Percentiles rank a stretch among this genome's conserved stretches.
Conservation (phyloP, 2,113 vertebrate species). For the Tachycineta bicolor region DNA sequence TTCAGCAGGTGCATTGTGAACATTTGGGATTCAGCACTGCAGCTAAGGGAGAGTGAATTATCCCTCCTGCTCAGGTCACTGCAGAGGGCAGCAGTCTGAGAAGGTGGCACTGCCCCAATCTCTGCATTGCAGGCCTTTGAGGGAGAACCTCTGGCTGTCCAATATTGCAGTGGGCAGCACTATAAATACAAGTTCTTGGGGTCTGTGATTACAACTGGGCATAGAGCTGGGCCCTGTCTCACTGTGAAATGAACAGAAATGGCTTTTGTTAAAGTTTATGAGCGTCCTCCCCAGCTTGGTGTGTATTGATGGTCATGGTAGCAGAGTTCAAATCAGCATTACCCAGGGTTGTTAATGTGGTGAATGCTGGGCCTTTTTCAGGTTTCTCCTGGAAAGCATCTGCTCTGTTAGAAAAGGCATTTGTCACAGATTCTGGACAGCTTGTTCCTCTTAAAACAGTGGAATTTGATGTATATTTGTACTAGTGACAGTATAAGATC, state of each 20-base stretch:
- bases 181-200: not conserved
- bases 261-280: not conserved
- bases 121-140: not conserved
- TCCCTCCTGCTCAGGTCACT: not conserved
- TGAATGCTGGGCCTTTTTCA: not conserved
- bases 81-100: not conserved
- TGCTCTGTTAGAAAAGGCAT: not conserved
- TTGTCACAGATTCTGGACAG: accelerated
- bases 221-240: not conserved
- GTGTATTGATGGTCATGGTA: not conserved
- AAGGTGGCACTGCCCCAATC: not conserved
- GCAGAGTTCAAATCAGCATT: not conserved
- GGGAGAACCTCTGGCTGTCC: not conserved
- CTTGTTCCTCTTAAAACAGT: not conserved
- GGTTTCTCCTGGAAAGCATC: not conserved
- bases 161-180: accelerated
- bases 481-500: not conserved
- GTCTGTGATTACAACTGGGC: not conserved
- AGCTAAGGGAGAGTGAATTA: not conserved
- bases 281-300: not conserved
- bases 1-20: not conserved
- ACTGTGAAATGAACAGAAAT: not conserved
- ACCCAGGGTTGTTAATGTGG: not conserved
- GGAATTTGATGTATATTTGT: not conserved
- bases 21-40: not conserved